Percentiles rank a stretch among this genome's conserved stretches.
These are phyloP conservation scores for Conchocele bisecta DNA, from an alignment of 2,888 invertebrate species.

Conservation along the genomic window DNA sequence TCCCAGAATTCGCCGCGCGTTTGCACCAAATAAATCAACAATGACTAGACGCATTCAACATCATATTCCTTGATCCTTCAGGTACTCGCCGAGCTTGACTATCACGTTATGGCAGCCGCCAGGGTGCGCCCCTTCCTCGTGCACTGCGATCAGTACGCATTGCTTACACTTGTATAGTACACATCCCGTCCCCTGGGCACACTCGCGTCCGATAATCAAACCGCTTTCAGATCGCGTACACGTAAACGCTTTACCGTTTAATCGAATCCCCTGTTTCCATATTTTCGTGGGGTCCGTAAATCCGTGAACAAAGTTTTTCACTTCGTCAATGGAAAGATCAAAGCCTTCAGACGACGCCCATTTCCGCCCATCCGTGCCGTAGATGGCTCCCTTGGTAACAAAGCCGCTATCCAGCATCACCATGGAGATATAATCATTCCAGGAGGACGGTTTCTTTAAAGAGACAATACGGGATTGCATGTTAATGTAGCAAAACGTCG, in stretches of 20 bases:
- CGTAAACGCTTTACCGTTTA: conserved; percentile 60
- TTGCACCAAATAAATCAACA: no score
- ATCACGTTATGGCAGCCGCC: conserved; percentile 69
- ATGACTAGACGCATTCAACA: no score
- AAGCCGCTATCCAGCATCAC: conserved; percentile 69
- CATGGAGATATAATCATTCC: conserved; percentile 71
- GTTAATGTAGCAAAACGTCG: conserved; percentile 21
- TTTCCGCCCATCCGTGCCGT: conserved; percentile 60
- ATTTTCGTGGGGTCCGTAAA: conserved; percentile 66
- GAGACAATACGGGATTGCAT: conserved; percentile 62
- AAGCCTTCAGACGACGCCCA: conserved; percentile 67
- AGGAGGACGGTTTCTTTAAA: conserved; percentile 68
- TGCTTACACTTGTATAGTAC: conserved; percentile 65
- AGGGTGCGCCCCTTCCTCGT: conserved; percentile 69
- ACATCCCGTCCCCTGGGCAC: conserved; percentile 65
- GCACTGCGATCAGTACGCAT: conserved; percentile 66
- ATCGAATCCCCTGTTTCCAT: conserved; percentile 60
- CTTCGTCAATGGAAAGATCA: conserved; percentile 57
- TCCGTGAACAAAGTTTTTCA: conserved; percentile 57
- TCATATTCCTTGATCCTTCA: conserved; percentile 70
- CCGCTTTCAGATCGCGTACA: conserved; percentile 64
- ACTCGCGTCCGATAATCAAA: conserved; percentile 65
- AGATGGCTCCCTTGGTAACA: conserved; percentile 67
- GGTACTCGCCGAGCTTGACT: conserved; percentile 69
- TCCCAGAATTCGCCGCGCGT: no score